These are phyloP conservation scores for Drosophila pachea DNA, from an alignment of 1,140 invertebrate genomes.

Conservation along the genomic window DNA sequence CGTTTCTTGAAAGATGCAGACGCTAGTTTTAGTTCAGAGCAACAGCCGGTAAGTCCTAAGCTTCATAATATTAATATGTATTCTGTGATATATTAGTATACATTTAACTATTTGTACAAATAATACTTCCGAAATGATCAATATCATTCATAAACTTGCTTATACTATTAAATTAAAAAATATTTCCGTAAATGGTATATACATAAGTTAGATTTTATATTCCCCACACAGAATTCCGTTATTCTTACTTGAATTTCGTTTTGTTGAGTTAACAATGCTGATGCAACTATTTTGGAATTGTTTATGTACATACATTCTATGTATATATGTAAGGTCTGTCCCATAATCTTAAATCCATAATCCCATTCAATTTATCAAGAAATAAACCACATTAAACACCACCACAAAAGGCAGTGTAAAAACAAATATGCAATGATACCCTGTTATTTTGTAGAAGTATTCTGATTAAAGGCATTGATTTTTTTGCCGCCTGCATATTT, in stretches of 20 bases:
- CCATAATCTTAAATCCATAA: too few species aligned
- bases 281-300: neutral
- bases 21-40: neutral
- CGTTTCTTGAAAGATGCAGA: slow-evolving; percentile 23
- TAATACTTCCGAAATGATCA: too few species aligned
- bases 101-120: too few species aligned
- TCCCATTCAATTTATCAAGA: too few species aligned
- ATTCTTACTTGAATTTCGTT: slow-evolving; percentile 1
- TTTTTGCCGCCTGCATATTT: too few species aligned
- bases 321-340: too few species aligned
- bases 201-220: neutral
- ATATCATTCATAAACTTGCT: too few species aligned
- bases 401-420: too few species aligned
- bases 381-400: too few species aligned
- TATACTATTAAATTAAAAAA: neutral
- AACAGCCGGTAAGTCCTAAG: slow-evolving; percentile 41
- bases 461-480: too few species aligned
- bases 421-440: too few species aligned
- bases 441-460: too few species aligned
- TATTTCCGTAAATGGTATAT: neutral
- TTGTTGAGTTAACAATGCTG: slow-evolving; percentile 9
- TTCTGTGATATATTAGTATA: neutral
- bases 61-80: neutral
- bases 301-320: neutral
- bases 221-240: slow-evolving; percentile 4